Conservation (phyloP, 2,113 vertebrate species). For the Crocuta crocuta region DNA sequence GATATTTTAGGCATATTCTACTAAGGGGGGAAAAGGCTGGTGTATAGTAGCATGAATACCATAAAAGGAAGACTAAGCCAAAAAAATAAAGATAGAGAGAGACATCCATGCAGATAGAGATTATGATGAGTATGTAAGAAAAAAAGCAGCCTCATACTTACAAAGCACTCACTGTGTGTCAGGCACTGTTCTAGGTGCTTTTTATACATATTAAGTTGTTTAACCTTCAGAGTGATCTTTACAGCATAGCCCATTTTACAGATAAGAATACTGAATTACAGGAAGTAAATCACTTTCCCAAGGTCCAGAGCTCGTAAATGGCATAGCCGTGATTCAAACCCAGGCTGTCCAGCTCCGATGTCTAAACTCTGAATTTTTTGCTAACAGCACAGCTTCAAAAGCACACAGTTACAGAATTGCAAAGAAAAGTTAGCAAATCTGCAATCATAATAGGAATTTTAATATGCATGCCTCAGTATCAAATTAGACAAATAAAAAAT, state of each 20-base stretch:
- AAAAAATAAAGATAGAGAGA: neutral
- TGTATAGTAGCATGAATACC: neutral
- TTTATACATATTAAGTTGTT: neutral
- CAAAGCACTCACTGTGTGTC: neutral
- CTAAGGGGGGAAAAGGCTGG: neutral
- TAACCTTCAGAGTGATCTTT: neutral
- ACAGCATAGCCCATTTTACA: constrained; percentile 5
- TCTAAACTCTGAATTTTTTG: neutral
- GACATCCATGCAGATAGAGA: neutral
- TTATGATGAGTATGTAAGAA: neutral
- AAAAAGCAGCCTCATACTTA: neutral
- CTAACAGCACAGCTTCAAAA: constrained; percentile 40
- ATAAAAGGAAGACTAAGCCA: neutral
- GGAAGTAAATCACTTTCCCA: neutral
- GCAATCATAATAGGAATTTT: constrained; percentile 66
- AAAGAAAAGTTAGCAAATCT: constrained; percentile 67
- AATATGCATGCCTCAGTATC: constrained; percentile 67
- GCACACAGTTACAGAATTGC: constrained; percentile 53
- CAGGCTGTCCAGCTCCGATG: neutral
- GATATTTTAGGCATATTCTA: neutral
- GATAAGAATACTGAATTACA: constrained; percentile 40
- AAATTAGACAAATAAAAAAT: constrained; percentile 81
- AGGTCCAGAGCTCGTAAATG: neutral
- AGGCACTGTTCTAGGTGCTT: neutral
- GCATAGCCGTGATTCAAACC: neutral